Percentiles rank a stretch among this genome's conserved stretches.
phyloP scores from a whole-genome alignment of 2,888 invertebrate species.

The Patella ulyssiponensis region DNA sequence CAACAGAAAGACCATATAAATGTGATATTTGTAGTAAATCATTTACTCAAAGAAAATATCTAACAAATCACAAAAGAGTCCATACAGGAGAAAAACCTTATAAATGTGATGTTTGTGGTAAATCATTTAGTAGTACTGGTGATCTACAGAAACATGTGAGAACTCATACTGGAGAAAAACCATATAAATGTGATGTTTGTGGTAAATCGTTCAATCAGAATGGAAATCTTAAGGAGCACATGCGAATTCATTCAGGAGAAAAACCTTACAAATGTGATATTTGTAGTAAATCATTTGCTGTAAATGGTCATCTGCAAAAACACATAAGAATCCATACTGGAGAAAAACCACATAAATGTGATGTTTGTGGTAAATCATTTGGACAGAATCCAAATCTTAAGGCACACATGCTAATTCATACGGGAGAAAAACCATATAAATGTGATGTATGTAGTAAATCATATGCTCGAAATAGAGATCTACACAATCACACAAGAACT shows the following conservation, averaged over 20 bases:
- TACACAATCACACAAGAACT: too few species aligned
- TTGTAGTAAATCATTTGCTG: not conserved
- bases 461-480: too few species aligned
- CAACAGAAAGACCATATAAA: not conserved
- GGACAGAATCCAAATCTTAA: not conserved
- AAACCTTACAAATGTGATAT: not conserved
- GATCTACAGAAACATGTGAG: not conserved
- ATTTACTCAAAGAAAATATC: not conserved
- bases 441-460: too few species aligned
- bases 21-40: conserved; percentile 3
- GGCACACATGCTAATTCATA: too few species aligned
- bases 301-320: not conserved
- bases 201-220: not conserved
- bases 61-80: not conserved
- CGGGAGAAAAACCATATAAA: too few species aligned
- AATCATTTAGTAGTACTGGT: not conserved
- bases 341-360: not conserved
- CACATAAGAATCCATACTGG: not conserved
- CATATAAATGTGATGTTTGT: not conserved
- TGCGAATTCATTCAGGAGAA: not conserved
- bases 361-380: not conserved
- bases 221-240: not conserved
- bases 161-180: not conserved
- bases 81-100: not conserved
- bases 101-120: conserved; percentile 3